A percentile compares a stretch with the other conserved stretches of the same genome.
phyloP scores from a whole-genome alignment of 2,888 invertebrate genomes.

The Macaria notata region DNA sequence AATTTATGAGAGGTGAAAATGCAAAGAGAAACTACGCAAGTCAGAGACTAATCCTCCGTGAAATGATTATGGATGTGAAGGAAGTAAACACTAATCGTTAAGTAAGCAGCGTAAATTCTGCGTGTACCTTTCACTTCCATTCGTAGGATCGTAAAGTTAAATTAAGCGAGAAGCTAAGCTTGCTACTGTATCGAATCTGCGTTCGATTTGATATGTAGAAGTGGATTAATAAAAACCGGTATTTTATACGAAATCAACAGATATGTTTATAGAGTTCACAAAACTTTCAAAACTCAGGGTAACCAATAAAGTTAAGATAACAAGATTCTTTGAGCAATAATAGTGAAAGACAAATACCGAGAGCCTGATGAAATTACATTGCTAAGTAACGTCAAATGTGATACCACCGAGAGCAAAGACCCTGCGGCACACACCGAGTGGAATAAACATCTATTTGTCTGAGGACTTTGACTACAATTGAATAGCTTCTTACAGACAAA shows the following conservation, averaged over 20 bases:
- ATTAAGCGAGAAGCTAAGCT: conserved; percentile 30
- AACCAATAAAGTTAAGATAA: too few relatives aligned
- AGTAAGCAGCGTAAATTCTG: conserved; percentile 32
- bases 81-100: conserved; percentile 27
- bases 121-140: conserved; percentile 31
- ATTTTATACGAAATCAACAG: too few relatives aligned
- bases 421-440: conserved; percentile 18
- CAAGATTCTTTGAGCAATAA: too few relatives aligned
- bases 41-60: conserved; percentile 13
- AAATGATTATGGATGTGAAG: conserved; percentile 15
- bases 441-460: conserved; percentile 32
- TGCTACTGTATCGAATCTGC: conserved; percentile 35
- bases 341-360: conserved; percentile 16
- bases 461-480: conserved; percentile 29
- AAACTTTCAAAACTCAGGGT: neutral
- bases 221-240: neutral
- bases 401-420: conserved; percentile 30
- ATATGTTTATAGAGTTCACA: neutral
- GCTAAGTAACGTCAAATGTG: conserved; percentile 22
- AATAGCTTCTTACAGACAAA: conserved; percentile 29
- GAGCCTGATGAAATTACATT: conserved; percentile 24
- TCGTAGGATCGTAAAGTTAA: conserved; percentile 26
- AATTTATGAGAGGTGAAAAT: conserved; percentile 13
- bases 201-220: conserved; percentile 27
- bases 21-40: conserved; percentile 12